phyloP scores from a whole-genome alignment of 2,113 vertebrate genomes.

The Dromaius novaehollandiae region DNA sequence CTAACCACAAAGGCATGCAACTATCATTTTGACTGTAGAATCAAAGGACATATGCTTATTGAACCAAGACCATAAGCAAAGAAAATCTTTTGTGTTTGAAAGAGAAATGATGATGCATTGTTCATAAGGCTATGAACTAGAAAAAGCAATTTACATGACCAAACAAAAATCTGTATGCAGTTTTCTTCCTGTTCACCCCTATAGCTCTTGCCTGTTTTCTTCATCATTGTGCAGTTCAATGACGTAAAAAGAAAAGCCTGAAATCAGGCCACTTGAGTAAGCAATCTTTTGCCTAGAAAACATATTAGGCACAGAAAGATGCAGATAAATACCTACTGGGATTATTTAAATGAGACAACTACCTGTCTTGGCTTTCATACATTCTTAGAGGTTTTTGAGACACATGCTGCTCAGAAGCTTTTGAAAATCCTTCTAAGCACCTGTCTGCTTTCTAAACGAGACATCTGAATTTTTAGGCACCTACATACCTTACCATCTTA shows the following conservation, averaged over 20 bases:
- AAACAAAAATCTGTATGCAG: not conserved
- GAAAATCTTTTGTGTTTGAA: not conserved
- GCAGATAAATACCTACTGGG: not conserved
- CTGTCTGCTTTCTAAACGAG: not conserved
- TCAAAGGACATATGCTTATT: not conserved
- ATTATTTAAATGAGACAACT: constrained; percentile 18
- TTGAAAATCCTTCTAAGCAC: not conserved
- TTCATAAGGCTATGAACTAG: not conserved
- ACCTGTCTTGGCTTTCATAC: not conserved
- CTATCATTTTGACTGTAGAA: not conserved
- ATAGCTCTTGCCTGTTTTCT: not conserved
- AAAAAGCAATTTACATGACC: not conserved
- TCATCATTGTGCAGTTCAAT: not conserved
- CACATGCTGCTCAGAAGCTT: not conserved
- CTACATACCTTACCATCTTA: not conserved
- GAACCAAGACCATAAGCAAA: not conserved
- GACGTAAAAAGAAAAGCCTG: not conserved
- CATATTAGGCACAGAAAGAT: not conserved
- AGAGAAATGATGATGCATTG: not conserved
- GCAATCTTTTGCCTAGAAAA: not conserved
- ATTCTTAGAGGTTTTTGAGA: not conserved
- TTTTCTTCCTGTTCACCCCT: not conserved
- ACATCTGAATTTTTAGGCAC: not conserved
- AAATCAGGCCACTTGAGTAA: not conserved
- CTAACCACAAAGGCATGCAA: not conserved